Percentiles rank a stretch among this genome's conserved stretches.
Evolutionary conservation across 2,113 vertebrate species (phyloP).

Genomic region (Piaya cayana): DNA sequence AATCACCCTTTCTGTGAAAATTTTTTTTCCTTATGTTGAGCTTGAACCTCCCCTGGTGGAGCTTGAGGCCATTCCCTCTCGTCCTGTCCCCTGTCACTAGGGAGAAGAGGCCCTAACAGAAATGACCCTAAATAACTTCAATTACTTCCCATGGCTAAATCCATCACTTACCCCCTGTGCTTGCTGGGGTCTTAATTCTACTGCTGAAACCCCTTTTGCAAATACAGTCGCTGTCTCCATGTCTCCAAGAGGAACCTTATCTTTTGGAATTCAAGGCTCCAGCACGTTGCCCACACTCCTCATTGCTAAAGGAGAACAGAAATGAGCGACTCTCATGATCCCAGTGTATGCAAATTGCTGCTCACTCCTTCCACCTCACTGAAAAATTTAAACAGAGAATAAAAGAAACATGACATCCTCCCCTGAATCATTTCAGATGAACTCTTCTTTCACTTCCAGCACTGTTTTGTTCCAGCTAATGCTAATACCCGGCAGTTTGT

Average conservation of each 20-base stretch:
- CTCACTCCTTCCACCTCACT: conserved; percentile 50
- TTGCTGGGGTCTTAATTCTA: background rate
- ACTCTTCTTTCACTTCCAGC: conserved; percentile 18
- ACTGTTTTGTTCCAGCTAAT: background rate
- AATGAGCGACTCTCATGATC: background rate
- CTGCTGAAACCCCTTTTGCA: background rate
- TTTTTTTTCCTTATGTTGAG: too few relatives aligned
- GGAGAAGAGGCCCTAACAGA: too few relatives aligned
- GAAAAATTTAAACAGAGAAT: conserved; percentile 10
- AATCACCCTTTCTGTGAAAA: too few relatives aligned
- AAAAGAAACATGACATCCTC: background rate
- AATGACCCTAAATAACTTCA: background rate
- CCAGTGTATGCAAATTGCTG: conserved; percentile 18
- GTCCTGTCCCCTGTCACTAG: too few relatives aligned
- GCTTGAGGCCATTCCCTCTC: too few relatives aligned
- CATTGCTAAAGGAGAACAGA: background rate
- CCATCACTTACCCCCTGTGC: background rate
- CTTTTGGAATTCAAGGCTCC: background rate
- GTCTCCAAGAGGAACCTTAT: background rate
- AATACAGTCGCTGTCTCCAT: background rate
- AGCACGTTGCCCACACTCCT: background rate
- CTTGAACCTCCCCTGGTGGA: too few relatives aligned
- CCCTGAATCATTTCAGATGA: conserved; percentile 12
- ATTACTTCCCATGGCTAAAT: background rate
- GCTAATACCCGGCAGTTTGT: conserved; percentile 6